These are phyloP conservation scores for Sminthurides aquaticus DNA, from an alignment of 2,888 invertebrate genomes.

Conservation along the genomic window DNA sequence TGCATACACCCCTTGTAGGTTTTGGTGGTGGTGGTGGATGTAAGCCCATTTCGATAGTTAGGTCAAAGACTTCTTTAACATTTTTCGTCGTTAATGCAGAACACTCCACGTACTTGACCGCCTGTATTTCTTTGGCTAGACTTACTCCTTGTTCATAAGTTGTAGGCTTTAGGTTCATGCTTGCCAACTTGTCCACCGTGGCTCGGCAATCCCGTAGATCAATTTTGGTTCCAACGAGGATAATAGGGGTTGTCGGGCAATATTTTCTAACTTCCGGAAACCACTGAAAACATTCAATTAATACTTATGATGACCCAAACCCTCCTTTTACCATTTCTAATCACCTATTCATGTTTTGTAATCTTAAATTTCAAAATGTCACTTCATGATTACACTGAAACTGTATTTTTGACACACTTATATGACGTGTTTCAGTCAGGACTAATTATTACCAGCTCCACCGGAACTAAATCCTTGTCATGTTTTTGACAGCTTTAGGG, in stretches of 20 bases:
- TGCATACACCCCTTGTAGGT: too few species aligned
- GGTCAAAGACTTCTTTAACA: conserved; percentile 97
- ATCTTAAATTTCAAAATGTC: too few species aligned
- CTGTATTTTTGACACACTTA: too few species aligned
- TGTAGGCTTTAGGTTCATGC: conserved; percentile 93
- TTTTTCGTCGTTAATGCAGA: conserved; percentile 98
- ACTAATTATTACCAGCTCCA: too few species aligned
- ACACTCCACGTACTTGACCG: conserved; percentile 96
- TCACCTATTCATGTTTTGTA: too few species aligned
- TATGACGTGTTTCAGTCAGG: too few species aligned
- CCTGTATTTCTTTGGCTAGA: conserved; percentile 93
- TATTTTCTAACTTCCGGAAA: conserved; percentile 99
- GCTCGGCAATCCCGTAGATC: conserved; percentile 95
- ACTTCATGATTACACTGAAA: too few species aligned
- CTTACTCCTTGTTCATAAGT: conserved; percentile 76
- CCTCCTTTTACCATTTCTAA: too few species aligned
- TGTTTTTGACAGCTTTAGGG: too few species aligned
- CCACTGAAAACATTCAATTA: conserved; percentile 60
- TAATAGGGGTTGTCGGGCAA: conserved; percentile 99
- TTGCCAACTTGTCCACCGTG: conserved; percentile 92
- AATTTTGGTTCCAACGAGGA: too few species aligned
- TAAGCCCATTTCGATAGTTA: conserved; percentile 95
- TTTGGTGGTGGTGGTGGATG: conserved; percentile 89
- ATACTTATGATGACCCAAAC: too few species aligned
- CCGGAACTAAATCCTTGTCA: too few species aligned